Evolutionary conservation across 2,888 invertebrate species (phyloP), one percentile per base, ranked within the genome.

Genomic region (Drosophila quinaria): DNA sequence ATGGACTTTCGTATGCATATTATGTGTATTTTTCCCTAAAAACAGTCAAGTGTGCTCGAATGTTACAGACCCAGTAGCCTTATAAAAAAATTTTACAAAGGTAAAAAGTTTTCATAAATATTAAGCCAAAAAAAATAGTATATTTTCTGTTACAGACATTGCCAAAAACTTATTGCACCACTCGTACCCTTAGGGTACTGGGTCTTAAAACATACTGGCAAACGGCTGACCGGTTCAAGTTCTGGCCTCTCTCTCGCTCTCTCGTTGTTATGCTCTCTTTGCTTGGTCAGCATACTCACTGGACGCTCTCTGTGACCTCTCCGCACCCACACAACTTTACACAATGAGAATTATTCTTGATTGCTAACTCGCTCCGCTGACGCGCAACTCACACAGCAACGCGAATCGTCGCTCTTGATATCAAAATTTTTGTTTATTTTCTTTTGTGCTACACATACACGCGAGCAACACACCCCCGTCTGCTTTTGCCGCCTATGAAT

Each of bases 361-460:
- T 69, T 74, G 75, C 60, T 35, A 63, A 42, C 41, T 52, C 63
- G 52, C 41, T 52, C 25, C 15, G 66, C 70, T 63, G 74, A 17
- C 44, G 70, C 78, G 65, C 55, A 62, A 60, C 74, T 63, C 61
- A 64, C 64, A 29, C 25, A 67, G 42, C 58, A 68, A 50, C 52
- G 42, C 50, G 25, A 37, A 37, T 47, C 63, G 70, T 13, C 59
- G 73, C 74, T 73, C 70, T 73, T 78, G 60, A 87, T 81, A 83
- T 81, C 66, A 74, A 73, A 54, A 67, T 80, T 86, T 86, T 87
- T 88, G 84, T 80, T 89, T 89, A 74, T 89, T 89, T 89, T 84
- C 78, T 70, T 88, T 84, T 89, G 70, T 74, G 70, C 64, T 70
- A 25, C 64, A 59, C 59, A 56, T 65, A 69, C 59, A 46, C 39